These are phyloP conservation scores for Corynorhinus townsendii DNA, from an alignment of 2,113 vertebrate species.

Conservation along the genomic window DNA sequence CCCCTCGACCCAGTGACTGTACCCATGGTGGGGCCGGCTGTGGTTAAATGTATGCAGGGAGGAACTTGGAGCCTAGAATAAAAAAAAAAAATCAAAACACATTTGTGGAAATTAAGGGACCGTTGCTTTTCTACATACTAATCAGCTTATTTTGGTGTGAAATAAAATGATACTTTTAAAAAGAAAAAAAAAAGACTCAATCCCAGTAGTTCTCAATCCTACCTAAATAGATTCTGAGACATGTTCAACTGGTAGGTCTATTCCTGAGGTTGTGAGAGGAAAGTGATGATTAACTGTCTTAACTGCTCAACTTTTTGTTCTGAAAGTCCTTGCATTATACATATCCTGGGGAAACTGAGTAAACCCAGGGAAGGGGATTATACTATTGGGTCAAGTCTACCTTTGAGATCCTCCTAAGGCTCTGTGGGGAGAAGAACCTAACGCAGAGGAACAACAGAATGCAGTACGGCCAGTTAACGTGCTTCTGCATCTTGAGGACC, in stretches of 20 bases:
- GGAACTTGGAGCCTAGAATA: conserved; percentile 62
- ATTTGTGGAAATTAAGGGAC: conserved; percentile 70
- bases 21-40: conserved; percentile 9
- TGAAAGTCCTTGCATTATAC: conserved; percentile 33
- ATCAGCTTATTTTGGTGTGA: conserved; percentile 67
- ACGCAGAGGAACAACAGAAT: conserved; percentile 44
- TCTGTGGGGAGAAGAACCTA: not conserved
- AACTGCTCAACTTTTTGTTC: conserved; percentile 43
- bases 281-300: conserved; percentile 37
- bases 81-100: conserved; percentile 69
- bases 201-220: conserved; percentile 6
- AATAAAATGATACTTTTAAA: conserved; percentile 62
- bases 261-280: not conserved
- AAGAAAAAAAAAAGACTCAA: not conserved
- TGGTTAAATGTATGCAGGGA: conserved; percentile 69
- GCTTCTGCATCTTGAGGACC: conserved; percentile 64
- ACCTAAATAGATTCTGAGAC: conserved; percentile 36
- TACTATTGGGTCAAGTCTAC: accelerated
- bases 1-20: conserved; percentile 37
- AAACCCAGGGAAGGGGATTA: conserved; percentile 18
- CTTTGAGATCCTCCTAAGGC: conserved; percentile 29
- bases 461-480: conserved; percentile 58
- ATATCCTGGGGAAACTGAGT: not conserved
- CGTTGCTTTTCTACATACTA: conserved; percentile 69
- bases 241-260: conserved; percentile 37